Evolutionary conservation across 2,113 vertebrate species (phyloP).

Genomic region (Pseudorasbora parva): DNA sequence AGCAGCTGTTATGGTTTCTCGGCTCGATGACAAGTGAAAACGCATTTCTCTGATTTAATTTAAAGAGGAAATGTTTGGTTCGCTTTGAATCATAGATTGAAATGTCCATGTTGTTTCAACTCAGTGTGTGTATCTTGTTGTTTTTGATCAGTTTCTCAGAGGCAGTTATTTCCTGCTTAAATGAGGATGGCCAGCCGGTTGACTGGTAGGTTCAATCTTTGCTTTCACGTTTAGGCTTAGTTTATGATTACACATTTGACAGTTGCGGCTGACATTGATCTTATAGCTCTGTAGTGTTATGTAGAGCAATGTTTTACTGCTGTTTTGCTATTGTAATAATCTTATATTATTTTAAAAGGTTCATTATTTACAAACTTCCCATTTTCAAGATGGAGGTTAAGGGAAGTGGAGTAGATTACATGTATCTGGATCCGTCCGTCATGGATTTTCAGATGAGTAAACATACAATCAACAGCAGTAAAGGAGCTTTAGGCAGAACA

Average conservation of each 20-base stretch:
- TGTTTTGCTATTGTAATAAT: neutral
- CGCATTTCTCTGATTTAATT: neutral
- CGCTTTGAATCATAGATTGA: neutral
- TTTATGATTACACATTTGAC: neutral
- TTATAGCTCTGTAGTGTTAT: neutral
- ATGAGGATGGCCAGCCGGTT: conserved; percentile 84
- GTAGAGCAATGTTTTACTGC: neutral
- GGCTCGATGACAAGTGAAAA: neutral
- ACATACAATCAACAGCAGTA: conserved; percentile 80
- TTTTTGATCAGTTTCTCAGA: conserved; percentile 37
- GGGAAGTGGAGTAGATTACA: conserved; percentile 84
- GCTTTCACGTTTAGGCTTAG: neutral
- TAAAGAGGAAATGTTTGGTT: neutral
- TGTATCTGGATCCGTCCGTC: conserved; percentile 85
- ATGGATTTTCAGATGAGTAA: conserved; percentile 78
- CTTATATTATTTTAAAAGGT: conserved; percentile 76
- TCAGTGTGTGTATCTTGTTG: conserved; percentile 19
- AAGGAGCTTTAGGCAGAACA: conserved; percentile 79
- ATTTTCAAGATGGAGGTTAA: conserved; percentile 68
- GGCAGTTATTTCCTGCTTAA: conserved; percentile 82
- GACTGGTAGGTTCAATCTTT: conserved; percentile 85
- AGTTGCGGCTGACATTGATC: neutral
- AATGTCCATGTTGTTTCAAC: conserved; percentile 45
- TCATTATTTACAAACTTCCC: conserved; percentile 89
- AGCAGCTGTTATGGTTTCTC: conserved; percentile 52